Evolutionary conservation across 2,797 vertebrate species (phyloP).

Genomic region (Sebastiscus tertius): DNA sequence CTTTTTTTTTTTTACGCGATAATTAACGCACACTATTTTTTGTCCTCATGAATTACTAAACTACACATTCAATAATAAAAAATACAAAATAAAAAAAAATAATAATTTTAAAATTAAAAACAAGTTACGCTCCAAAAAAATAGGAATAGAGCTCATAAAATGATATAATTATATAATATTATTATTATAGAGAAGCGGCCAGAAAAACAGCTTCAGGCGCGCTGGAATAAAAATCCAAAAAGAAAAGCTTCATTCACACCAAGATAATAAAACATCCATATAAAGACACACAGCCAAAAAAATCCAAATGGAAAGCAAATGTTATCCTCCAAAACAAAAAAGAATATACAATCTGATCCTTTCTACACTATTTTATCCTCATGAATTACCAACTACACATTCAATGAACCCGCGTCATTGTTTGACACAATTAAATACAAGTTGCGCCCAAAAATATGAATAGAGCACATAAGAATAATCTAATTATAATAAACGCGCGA

Average conservation of each 20-base stretch:
- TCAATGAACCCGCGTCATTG: slow-evolving; percentile 39
- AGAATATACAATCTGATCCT: slow-evolving; percentile 34
- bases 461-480: background rate
- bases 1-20: slow-evolving; percentile 17
- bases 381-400: background rate
- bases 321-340: slow-evolving; percentile 27
- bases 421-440: slow-evolving; percentile 10
- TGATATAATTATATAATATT: background rate
- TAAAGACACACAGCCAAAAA: background rate
- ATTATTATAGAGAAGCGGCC: slow-evolving; percentile 13
- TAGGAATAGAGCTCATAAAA: background rate
- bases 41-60: slow-evolving; percentile 1
- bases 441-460: background rate
- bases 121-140: background rate
- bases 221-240: slow-evolving; percentile 41
- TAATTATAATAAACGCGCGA: slow-evolving; percentile 19
- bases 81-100: too few relatives aligned
- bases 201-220: slow-evolving; percentile 30
- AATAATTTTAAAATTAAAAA: background rate
- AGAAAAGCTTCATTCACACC: slow-evolving; percentile 54
- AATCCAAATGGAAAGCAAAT: slow-evolving; percentile 48
- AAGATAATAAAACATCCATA: slow-evolving; percentile 50
- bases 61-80: background rate
- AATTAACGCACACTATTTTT: slow-evolving; percentile 27
- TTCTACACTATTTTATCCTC: slow-evolving; percentile 41